These are phyloP conservation scores for Troglohyphantes excavatus DNA, from an alignment of 2,888 invertebrate species.

Conservation along the genomic window DNA sequence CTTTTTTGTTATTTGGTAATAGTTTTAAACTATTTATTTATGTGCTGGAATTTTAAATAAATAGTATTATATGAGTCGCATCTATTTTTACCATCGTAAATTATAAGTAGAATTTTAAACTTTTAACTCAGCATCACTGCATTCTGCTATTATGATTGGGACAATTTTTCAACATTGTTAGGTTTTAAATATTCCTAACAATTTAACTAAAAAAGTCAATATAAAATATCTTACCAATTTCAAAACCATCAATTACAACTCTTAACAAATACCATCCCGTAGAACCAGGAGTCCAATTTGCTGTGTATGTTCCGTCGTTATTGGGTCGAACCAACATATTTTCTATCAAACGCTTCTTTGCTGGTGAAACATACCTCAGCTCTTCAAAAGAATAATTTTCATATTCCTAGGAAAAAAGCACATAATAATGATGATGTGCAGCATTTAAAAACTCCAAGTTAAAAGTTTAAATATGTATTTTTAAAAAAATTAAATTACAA, in stretches of 20 bases:
- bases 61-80: too few species aligned
- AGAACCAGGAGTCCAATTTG: conserved; percentile 95
- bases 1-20: too few species aligned
- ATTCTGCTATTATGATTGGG: too few species aligned
- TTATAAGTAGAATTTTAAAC: too few species aligned
- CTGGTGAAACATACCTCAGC: conserved; percentile 89
- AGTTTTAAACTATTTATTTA: too few species aligned
- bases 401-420: conserved; percentile 86
- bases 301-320: conserved; percentile 90
- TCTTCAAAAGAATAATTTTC: conserved; percentile 98
- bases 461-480: background rate
- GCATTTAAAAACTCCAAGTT: background rate
- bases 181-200: too few species aligned
- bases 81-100: too few species aligned
- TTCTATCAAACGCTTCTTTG: conserved; percentile 88
- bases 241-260: conserved; percentile 91
- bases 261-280: conserved; percentile 94
- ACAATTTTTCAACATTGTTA: too few species aligned
- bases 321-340: conserved; percentile 90
- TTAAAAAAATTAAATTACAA: background rate
- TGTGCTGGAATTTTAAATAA: too few species aligned
- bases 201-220: conserved; percentile 15
- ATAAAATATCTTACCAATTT: conserved; percentile 81
- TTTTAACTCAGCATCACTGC: too few species aligned
- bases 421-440: background rate